Conservation (phyloP, 2,888 invertebrate species). For the Thymelicus sylvestris region DNA sequence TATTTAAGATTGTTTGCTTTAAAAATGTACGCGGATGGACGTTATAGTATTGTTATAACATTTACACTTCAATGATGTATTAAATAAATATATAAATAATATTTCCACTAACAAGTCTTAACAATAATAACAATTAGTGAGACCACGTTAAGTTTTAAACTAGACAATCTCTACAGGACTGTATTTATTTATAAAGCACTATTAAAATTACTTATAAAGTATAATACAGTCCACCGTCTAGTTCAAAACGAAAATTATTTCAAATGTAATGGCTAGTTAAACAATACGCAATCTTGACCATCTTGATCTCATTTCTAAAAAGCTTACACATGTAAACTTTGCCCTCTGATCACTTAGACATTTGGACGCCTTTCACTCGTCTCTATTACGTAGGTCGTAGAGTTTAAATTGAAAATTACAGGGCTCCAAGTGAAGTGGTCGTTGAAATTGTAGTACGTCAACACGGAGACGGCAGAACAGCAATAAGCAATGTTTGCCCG, state of each 20-base stretch:
- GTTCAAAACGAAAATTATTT: constrained; percentile 24
- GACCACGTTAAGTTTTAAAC: no score
- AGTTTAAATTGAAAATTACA: constrained; percentile 47
- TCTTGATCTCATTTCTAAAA: constrained; percentile 69
- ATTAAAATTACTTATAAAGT: neutral
- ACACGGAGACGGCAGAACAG: constrained; percentile 62
- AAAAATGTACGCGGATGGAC: no score
- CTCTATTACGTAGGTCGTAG: constrained; percentile 27
- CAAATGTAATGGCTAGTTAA: constrained; percentile 61
- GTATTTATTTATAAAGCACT: no score
- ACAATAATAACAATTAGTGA: no score
- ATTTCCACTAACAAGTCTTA: no score
- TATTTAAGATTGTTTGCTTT: no score
- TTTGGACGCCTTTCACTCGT: constrained; percentile 19
- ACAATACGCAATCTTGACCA: constrained; percentile 59
- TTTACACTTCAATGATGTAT: no score
- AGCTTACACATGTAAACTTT: constrained; percentile 65
- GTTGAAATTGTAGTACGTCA: constrained; percentile 60
- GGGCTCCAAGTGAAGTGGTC: constrained; percentile 53
- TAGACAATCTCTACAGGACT: no score
- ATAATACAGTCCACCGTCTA: neutral
- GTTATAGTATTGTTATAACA: no score
- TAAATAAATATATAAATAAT: no score
- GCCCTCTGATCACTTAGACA: constrained; percentile 27
- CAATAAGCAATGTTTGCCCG: constrained; percentile 67